Conservation (phyloP, 2,888 invertebrate genomes). For the Dasypolia templi region DNA sequence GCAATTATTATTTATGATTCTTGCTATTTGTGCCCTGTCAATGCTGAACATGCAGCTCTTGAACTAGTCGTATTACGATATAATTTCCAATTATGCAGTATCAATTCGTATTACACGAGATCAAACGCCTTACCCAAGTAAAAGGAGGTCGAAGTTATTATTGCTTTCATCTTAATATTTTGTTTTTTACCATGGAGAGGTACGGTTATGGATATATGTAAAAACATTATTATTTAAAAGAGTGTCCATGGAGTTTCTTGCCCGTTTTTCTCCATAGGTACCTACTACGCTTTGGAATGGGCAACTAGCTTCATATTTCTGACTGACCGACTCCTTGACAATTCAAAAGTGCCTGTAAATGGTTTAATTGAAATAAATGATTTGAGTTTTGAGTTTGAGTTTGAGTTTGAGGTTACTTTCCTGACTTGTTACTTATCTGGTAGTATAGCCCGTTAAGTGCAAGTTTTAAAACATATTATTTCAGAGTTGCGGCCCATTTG, state of each 20-base stretch:
- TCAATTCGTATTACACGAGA: not conserved
- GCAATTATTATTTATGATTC: not conserved
- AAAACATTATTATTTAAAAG: no score
- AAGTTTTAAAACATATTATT: not conserved
- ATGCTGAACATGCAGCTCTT: not conserved
- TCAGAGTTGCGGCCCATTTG: conserved; percentile 71
- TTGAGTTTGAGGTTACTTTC: no score
- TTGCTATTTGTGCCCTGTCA: not conserved
- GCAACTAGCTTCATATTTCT: no score
- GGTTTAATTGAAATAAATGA: no score
- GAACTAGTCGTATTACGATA: not conserved
- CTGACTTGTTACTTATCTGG: not conserved
- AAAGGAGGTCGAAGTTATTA: not conserved
- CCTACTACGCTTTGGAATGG: no score
- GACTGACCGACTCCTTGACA: no score
- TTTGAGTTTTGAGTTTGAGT: no score
- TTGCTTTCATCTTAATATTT: not conserved
- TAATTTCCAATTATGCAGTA: not conserved
- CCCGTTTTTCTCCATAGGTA: no score
- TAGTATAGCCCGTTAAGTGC: not conserved
- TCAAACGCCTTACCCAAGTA: conserved; percentile 7
- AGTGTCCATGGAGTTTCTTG: no score
- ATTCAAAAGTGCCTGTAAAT: no score
- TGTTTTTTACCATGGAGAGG: not conserved
- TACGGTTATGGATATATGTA: no score